A percentile compares a stretch with the other conserved stretches of the same genome.
Conservation (phyloP, 2,888 invertebrate genomes). For the Coenonympha arcania region DNA sequence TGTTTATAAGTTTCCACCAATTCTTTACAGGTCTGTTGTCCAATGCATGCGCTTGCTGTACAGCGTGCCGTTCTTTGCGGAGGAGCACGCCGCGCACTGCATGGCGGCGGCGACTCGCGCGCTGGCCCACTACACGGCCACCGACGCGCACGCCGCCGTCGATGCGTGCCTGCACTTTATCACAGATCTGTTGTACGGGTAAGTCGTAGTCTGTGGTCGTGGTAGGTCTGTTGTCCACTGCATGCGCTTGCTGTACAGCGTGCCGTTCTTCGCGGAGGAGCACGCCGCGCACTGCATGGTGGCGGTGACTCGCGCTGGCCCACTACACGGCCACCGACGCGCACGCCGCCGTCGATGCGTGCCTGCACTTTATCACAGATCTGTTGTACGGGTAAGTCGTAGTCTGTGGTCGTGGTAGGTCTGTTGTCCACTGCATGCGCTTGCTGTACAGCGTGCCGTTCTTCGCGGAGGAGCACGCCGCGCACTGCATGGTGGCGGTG, state of each 20-base stretch:
- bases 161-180: conserved; percentile 58
- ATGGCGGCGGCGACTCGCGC: conserved; percentile 54
- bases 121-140: conserved; percentile 49
- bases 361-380: conserved; percentile 59
- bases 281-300: conserved; percentile 55
- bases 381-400: conserved; percentile 51
- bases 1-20: no score
- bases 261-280: conserved; percentile 54
- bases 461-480: no score
- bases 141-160: conserved; percentile 43
- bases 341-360: conserved; percentile 46
- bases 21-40: conserved; percentile 54
- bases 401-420: no score
- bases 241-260: conserved; percentile 51
- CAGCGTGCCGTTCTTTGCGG: conserved; percentile 50
- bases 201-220: no score
- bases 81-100: conserved; percentile 56
- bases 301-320: conserved; percentile 51
- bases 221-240: conserved; percentile 53
- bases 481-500: conserved; percentile 51
- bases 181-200: conserved; percentile 60
- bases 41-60: conserved; percentile 52
- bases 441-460: no score
- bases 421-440: no score
- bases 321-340: conserved; percentile 49